Percentiles rank a stretch among this genome's conserved stretches.
Evolutionary conservation across 2,113 vertebrate species (phyloP).

Genomic region (Indicator maculatus): DNA sequence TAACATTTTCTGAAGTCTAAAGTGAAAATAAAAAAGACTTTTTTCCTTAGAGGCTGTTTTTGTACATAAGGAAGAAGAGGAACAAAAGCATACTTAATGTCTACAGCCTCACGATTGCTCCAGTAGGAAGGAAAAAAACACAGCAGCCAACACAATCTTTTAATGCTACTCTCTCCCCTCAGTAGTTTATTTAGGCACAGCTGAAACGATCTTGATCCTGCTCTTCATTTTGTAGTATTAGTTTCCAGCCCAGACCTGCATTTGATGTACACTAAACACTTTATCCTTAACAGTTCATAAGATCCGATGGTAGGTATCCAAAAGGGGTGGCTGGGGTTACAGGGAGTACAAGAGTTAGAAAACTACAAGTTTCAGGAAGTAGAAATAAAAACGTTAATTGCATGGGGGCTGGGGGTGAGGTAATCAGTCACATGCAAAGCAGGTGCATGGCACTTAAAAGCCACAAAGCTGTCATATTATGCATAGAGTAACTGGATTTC

Average conservation of each 20-base stretch:
- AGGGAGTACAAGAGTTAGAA: not conserved
- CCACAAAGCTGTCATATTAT: conserved; percentile 28
- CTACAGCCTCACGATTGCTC: not conserved
- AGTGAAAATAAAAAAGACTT: not conserved
- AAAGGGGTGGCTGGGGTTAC: not conserved
- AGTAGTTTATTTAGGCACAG: conserved; percentile 58
- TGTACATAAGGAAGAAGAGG: not conserved
- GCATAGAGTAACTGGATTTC: conserved; percentile 57
- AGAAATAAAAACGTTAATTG: not conserved
- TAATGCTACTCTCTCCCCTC: conserved; percentile 49
- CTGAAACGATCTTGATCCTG: conserved; percentile 62
- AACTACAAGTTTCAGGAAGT: not conserved
- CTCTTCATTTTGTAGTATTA: conserved; percentile 40
- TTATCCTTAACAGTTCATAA: not conserved
- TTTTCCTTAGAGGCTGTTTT: conserved; percentile 39
- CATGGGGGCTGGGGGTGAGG: not conserved
- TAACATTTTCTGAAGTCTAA: not conserved
- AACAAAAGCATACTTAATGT: conserved; percentile 15
- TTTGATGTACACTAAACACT: not conserved
- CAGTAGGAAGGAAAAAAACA: not conserved
- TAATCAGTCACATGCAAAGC: conserved; percentile 2
- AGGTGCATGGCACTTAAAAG: conserved; percentile 29
- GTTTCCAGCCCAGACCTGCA: conserved; percentile 32
- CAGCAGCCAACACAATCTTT: conserved; percentile 1
- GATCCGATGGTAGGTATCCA: not conserved